These are phyloP conservation scores for Entomobrya proxima DNA, from an alignment of 2,888 invertebrate species.

Conservation along the genomic window DNA sequence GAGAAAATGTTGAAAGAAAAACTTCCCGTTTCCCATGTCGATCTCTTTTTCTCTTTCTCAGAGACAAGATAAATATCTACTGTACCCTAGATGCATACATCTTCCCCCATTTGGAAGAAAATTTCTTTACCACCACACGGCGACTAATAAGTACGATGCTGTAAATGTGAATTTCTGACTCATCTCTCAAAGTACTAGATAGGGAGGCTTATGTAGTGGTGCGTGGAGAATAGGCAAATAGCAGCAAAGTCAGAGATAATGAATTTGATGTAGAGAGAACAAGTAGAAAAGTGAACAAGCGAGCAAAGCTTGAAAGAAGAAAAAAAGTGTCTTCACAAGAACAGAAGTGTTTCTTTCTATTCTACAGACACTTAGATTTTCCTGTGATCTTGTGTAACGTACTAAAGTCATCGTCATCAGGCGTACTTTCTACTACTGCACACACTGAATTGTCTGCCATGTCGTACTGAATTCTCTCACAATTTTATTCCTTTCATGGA, in stretches of 20 bases:
- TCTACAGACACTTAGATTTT: conserved; percentile 1
- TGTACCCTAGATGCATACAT: conserved; percentile 34
- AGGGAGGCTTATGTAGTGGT: background rate
- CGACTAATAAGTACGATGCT: conserved; percentile 44
- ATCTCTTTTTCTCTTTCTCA: conserved; percentile 46
- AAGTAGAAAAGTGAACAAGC: conserved; percentile 18
- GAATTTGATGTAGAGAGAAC: conserved; percentile 64
- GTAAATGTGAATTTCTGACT: conserved; percentile 44
- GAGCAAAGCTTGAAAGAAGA: background rate
- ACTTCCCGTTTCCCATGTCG: conserved; percentile 65
- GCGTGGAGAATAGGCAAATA: conserved; percentile 1
- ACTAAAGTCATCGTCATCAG: conserved; percentile 33
- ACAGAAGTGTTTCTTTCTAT: conserved; percentile 33
- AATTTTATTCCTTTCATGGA: conserved; percentile 62
- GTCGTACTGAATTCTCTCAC: conserved; percentile 19
- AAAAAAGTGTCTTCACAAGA: conserved; percentile 50
- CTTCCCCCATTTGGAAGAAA: conserved; percentile 45
- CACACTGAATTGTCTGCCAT: too few species aligned
- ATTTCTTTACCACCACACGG: conserved; percentile 20
- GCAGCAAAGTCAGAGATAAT: conserved; percentile 62
- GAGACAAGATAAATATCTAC: conserved; percentile 67
- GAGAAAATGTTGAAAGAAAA: conserved; percentile 60
- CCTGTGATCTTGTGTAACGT: background rate
- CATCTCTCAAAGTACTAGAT: conserved; percentile 9
- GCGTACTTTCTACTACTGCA: conserved; percentile 1